These are phyloP conservation scores for Anthoscopus minutus DNA, from an alignment of 2,113 vertebrate genomes.

Conservation along the genomic window DNA sequence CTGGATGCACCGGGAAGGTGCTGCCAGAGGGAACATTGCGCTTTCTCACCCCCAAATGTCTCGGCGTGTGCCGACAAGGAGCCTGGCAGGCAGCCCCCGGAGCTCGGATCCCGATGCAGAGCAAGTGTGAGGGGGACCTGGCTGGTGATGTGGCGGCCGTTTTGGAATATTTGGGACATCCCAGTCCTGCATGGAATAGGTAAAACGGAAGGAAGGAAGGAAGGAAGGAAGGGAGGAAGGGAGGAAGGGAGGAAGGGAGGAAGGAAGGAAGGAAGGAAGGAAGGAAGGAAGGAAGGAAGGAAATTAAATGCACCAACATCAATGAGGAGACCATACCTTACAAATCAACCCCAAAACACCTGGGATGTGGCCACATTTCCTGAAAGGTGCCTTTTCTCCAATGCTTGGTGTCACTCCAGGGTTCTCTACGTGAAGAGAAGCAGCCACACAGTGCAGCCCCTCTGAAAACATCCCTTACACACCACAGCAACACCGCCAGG, in stretches of 20 bases:
- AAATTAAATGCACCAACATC: background rate
- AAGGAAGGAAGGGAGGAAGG: background rate
- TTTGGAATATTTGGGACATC: background rate
- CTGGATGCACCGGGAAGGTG: fast-evolving
- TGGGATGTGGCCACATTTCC: background rate
- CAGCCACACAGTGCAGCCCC: background rate
- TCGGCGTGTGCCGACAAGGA: fast-evolving
- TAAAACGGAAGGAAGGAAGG: background rate
- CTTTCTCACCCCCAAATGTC: background rate
- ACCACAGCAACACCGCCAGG: fast-evolving
- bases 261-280: no score
- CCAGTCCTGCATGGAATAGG: fast-evolving
- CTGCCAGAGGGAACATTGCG: fast-evolving
- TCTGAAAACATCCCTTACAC: background rate
- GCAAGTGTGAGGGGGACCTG: fast-evolving
- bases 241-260: background rate
- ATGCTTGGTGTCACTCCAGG: background rate
- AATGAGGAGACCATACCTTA: background rate
- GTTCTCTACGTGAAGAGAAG: fast-evolving
- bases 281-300: no score
- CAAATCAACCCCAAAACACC: background rate
- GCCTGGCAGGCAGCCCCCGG: background rate
- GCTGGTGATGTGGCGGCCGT: background rate
- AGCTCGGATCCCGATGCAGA: fast-evolving
- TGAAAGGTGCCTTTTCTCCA: background rate